These are phyloP conservation scores for Mythimna impura DNA, from an alignment of 2,888 invertebrate species.

Conservation along the genomic window DNA sequence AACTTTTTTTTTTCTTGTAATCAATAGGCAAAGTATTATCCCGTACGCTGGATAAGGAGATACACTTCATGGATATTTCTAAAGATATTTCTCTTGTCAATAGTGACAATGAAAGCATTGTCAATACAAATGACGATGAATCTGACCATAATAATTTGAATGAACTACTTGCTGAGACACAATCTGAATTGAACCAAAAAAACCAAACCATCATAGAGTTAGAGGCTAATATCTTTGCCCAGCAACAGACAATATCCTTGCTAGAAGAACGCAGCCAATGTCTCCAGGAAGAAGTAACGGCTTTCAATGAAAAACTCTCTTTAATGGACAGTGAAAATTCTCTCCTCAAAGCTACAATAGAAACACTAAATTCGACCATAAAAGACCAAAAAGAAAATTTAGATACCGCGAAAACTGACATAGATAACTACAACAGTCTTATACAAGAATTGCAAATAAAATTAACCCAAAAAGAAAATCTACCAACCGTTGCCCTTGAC, in stretches of 20 bases:
- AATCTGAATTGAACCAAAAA: conserved; percentile 73
- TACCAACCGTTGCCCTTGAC: conserved; percentile 66
- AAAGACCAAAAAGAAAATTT: conserved; percentile 76
- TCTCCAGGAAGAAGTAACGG: conserved; percentile 71
- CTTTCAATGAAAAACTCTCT: conserved; percentile 72
- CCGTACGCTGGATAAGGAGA: conserved; percentile 70
- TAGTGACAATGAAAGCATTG: conserved; percentile 78
- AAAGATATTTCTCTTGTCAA: conserved; percentile 80
- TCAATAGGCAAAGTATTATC: conserved; percentile 70
- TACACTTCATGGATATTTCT: conserved; percentile 78
- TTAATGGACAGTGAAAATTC: conserved; percentile 77
- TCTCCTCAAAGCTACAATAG: conserved; percentile 75
- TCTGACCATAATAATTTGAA: conserved; percentile 59
- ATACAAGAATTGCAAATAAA: conserved; percentile 81
- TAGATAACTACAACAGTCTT: conserved; percentile 76
- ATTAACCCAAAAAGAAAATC: conserved; percentile 71
- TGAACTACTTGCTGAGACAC: conserved; percentile 69
- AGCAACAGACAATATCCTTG: conserved; percentile 74
- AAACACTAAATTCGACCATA: conserved; percentile 78
- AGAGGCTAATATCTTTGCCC: conserved; percentile 73
- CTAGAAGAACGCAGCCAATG: conserved; percentile 77
- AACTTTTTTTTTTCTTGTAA: conserved; percentile 15
- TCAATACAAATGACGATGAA: conserved; percentile 68
- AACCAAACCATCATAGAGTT: conserved; percentile 75
- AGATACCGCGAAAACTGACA: conserved; percentile 73